Evolutionary conservation across 1,140 invertebrate species (phyloP), one percentile per base, ranked within the genome.

Genomic region (Protaetia brevitarsis): DNA sequence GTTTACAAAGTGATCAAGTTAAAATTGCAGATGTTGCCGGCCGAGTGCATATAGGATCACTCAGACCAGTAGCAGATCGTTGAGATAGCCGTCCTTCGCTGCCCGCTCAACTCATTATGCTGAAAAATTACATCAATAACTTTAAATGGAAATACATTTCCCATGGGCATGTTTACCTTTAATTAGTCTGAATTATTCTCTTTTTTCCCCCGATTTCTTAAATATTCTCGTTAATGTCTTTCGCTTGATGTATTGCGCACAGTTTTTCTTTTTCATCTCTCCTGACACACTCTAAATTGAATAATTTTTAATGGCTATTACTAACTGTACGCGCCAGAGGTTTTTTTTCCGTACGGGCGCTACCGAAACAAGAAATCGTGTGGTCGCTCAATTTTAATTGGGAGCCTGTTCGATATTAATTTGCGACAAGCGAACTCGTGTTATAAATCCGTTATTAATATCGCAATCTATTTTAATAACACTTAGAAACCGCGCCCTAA

Each of bases 91-190:
- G 57, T 58, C 58, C 57, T 51, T 58, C 34, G 58, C 6, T 51
- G 41, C 37, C 51, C 58, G 65, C 34, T 66, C 16, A 61, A 66
- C 65, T 66, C 65, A 66, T 66, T 66, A 66, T 36, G 57, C 59
- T 66, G 65, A 66, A 66, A 66, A 66, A 66, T 66, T 66, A 27
- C 58, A 26, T 61, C 65, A 66, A 66, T 66, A 61, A 66, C 27
- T 66, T 66, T 66, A 66, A 66, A 66, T 66, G 57, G 65, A 66
- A 66, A 61, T 66, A 66, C 57, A 60, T 66, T 66, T 41, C 51
- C 65, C 56, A 21, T 61, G 37, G 58, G 31, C 65, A 66, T 65
- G 65, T 66, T 66, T 66, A 66, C 65, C 51, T 66, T 66, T 66
- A 66, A 66, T 66, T 66, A 66, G 65, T 63, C 36, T 63, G 37